These are phyloP conservation scores for Caranx ignobilis DNA, from an alignment of 2,113 vertebrate species.

Conservation along the genomic window DNA sequence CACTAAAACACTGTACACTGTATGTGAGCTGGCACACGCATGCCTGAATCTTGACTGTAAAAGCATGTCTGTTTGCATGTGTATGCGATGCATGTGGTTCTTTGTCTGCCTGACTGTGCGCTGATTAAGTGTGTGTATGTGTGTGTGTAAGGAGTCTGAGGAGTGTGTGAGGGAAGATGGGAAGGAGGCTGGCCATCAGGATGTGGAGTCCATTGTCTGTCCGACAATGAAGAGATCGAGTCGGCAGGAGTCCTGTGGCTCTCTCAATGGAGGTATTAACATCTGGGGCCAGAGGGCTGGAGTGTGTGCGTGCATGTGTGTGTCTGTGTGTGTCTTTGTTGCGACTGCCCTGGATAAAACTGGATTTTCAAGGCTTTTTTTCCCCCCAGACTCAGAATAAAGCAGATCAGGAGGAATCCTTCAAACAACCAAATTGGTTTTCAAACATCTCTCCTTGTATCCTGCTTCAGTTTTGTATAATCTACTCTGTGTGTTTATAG, in stretches of 20 bases:
- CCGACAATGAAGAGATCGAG: slow-evolving; percentile 83
- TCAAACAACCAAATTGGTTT: slow-evolving; percentile 38
- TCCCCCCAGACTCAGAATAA: slow-evolving; percentile 7
- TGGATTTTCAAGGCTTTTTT: slow-evolving; percentile 38
- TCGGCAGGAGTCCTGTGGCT: slow-evolving; percentile 79
- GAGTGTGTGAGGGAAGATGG: slow-evolving; percentile 54
- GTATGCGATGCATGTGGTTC: slow-evolving; percentile 9
- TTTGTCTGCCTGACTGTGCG: slow-evolving; percentile 31
- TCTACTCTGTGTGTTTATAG: slow-evolving; percentile 1
- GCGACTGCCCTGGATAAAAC: slow-evolving; percentile 39
- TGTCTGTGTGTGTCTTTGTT: slow-evolving; percentile 45
- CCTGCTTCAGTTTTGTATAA: slow-evolving; percentile 17
- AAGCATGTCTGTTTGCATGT: not conserved
- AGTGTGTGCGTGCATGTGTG: slow-evolving; percentile 28
- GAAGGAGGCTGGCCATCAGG: slow-evolving; percentile 72
- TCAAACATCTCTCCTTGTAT: not conserved
- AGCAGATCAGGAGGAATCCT: slow-evolving; percentile 38
- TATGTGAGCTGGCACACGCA: not conserved
- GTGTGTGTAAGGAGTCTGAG: slow-evolving; percentile 19
- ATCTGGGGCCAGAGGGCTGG: slow-evolving; percentile 78
- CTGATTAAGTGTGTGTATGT: slow-evolving; percentile 25
- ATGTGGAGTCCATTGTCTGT: slow-evolving; percentile 81
- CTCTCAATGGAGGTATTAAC: slow-evolving; percentile 83
- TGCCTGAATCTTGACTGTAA: not conserved
- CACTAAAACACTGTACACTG: not conserved